Base-by-base conservation (phyloP, 2,113 vertebrate genomes). In the Austrofundulus limnaeus region DNA sequence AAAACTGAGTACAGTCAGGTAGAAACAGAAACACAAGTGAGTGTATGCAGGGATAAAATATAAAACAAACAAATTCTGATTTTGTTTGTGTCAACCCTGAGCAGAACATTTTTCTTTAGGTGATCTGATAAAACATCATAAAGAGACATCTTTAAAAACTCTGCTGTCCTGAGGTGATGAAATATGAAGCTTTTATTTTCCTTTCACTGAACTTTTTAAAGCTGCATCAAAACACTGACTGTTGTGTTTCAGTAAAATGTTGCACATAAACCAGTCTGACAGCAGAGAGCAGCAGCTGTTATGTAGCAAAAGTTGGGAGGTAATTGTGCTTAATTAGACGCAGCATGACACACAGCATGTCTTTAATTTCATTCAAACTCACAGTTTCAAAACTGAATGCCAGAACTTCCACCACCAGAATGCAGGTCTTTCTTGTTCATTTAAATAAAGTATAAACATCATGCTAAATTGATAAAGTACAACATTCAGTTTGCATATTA, bases 1-100 rank as follows among this genome's bases (percentile, higher is more conserved):
- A 89, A 87, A 95, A 99, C 97, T 98, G 75, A 14, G 76, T 2
- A 74, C 3, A 28, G 25, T 4, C 3, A 28, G 25, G 72, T 3
- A n/a, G 24, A 72, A 7, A 86, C 17, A 84, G 3, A 63, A 45
- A 61, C 12, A 49, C 17, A 50, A 45, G 38, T 2, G 11, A 3
- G 49, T 19, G 5, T 34, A 11, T 31, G 31, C 6, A 34, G 31
- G 10, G n/a, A n/a, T n/a, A n/a, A n/a, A n/a, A n/a, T n/a, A n/a
- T n/a, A n/a, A n/a, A n/a, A n/a, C n/a, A n/a, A n/a, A n/a, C n/a
- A n/a, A n/a, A n/a, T n/a, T 28, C 3, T 28, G 3, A 28, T 28
- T 28, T 28, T 28, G 3, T 28, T 28, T 3, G 28, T 7, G 7
- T 28, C 3, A 28, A 28, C 28, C 7, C 28, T 4, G 28, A 28